phyloP scores from a whole-genome alignment of 2,113 vertebrate genomes.

The Periophthalmodon schlosseri region DNA sequence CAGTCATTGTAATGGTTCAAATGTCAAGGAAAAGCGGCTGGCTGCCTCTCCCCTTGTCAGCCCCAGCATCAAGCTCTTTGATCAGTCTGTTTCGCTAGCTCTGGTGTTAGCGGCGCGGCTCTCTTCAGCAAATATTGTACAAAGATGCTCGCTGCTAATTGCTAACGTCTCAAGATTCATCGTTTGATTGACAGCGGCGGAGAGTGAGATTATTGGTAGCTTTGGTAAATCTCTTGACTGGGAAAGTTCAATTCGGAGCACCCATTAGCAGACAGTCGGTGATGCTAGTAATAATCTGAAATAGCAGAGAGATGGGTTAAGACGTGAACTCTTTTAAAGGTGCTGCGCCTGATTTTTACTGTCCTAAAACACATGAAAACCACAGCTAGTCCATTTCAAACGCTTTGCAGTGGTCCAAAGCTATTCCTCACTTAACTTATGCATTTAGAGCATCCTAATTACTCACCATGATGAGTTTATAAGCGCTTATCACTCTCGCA shows the following conservation, averaged over 20 bases:
- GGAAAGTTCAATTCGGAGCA: background rate
- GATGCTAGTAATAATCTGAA: background rate
- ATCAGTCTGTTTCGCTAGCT: constrained; percentile 54
- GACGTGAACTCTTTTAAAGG: background rate
- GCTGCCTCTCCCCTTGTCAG: constrained; percentile 23
- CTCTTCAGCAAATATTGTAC: constrained; percentile 19
- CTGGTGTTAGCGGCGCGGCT: constrained; percentile 9
- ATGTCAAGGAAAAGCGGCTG: constrained; percentile 46
- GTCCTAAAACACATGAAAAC: too few species aligned
- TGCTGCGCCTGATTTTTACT: too few species aligned
- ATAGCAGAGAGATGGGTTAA: background rate
- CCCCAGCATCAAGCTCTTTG: constrained; percentile 48
- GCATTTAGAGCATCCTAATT: too few species aligned
- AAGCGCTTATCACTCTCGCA: too few species aligned
- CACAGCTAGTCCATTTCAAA: too few species aligned
- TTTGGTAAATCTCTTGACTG: constrained; percentile 36
- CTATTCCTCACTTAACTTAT: too few species aligned
- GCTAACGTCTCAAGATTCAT: constrained; percentile 33
- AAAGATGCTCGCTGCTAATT: constrained; percentile 38
- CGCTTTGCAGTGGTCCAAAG: too few species aligned
- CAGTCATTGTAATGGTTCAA: constrained; percentile 49
- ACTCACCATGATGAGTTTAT: too few species aligned
- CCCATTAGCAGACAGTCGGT: constrained; percentile 1
- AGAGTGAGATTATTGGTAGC: constrained; percentile 33
- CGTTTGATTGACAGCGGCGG: constrained; percentile 30